Conservation (phyloP, 2,797 vertebrate genomes). For the Pteronotus mesoamericanus region DNA sequence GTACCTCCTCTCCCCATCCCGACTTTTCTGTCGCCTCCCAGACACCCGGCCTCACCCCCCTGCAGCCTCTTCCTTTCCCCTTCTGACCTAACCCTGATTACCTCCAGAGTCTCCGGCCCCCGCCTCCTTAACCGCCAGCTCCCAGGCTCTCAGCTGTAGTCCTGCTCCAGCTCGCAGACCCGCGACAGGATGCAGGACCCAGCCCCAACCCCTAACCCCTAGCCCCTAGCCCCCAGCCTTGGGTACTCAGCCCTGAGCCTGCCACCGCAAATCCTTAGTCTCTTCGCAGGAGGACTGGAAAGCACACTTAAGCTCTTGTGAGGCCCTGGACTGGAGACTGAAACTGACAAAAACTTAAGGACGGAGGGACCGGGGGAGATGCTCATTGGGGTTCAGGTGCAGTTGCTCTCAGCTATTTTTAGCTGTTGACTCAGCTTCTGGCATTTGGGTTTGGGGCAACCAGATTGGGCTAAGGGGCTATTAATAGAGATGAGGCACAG, state of each 20-base stretch:
- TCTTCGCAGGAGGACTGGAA: neutral
- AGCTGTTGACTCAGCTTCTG: slow-evolving; percentile 71
- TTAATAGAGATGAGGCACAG: slow-evolving; percentile 70
- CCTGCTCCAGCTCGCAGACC: neutral
- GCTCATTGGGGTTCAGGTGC: slow-evolving; percentile 56
- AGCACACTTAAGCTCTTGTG: neutral
- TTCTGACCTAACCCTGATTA: slow-evolving; percentile 29
- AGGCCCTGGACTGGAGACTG: neutral
- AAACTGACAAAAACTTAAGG: slow-evolving; percentile 34
- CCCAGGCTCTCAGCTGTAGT: neutral
- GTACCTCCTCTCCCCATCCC: neutral
- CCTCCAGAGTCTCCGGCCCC: slow-evolving; percentile 66
- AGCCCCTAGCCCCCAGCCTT: neutral
- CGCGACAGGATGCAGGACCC: neutral
- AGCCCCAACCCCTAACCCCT: neutral
- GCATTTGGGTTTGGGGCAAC: slow-evolving; percentile 69
- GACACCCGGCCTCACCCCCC: slow-evolving; percentile 27
- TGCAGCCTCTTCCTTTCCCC: slow-evolving; percentile 32
- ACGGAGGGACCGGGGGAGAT: slow-evolving; percentile 15
- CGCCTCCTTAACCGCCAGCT: neutral
- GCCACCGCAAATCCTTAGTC: neutral
- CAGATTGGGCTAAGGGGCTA: slow-evolving; percentile 67
- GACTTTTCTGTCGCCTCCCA: neutral
- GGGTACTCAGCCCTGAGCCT: neutral
- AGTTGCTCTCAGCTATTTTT: slow-evolving; percentile 69